These are phyloP conservation scores for Sapayoa aenigma DNA, from an alignment of 2,113 vertebrate species.

Conservation along the genomic window DNA sequence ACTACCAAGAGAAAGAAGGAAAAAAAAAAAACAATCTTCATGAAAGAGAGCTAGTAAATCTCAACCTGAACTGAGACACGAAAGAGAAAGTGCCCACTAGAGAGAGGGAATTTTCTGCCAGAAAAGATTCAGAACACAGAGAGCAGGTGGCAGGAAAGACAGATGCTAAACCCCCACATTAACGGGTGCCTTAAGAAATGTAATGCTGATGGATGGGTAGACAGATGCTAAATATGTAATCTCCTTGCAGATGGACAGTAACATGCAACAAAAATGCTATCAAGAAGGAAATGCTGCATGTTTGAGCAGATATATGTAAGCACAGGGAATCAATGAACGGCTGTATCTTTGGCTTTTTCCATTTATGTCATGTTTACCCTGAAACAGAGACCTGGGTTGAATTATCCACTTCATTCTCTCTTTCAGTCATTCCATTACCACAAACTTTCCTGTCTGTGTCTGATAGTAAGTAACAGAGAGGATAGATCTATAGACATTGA, in stretches of 20 bases:
- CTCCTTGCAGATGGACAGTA: constrained; percentile 55
- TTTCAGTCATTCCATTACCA: not conserved
- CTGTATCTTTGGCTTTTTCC: not conserved
- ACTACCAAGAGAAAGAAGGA: not conserved
- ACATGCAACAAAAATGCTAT: not conserved
- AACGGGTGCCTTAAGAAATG: constrained; percentile 11
- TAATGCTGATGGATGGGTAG: constrained; percentile 56
- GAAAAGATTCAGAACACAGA: not conserved
- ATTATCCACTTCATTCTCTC: not conserved
- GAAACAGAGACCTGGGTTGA: not conserved
- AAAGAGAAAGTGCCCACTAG: not conserved
- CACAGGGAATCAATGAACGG: not conserved
- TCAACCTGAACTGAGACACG: not conserved
- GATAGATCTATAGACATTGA: not conserved
- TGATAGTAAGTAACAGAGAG: not conserved
- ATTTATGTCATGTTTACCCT: not conserved
- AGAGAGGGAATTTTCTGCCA: not conserved
- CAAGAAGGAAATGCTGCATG: not conserved
- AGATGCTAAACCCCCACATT: not conserved
- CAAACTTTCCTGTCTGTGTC: not conserved
- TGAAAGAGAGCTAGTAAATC: not conserved
- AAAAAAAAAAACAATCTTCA: not conserved
- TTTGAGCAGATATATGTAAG: constrained; percentile 23
- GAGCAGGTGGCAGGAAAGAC: not conserved
- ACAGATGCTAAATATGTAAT: constrained; percentile 53